A percentile compares a stretch with the other conserved stretches of the same genome.
Evolutionary conservation across 2,888 invertebrate genomes (phyloP).

Genomic region (Glyphotaelius pellucidus): DNA sequence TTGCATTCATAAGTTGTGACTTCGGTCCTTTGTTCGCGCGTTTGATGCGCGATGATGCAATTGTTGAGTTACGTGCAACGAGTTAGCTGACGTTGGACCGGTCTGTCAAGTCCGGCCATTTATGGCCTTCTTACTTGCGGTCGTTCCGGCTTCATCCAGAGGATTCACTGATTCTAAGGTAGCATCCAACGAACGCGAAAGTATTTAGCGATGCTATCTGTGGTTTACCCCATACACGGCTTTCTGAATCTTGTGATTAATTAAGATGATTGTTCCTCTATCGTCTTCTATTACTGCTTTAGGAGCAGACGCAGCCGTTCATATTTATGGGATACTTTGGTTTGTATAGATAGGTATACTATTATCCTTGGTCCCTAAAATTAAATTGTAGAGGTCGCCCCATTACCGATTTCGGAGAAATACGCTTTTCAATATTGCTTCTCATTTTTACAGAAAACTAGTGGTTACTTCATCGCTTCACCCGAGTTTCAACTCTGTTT

Average conservation of each 20-base stretch:
- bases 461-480: neutral
- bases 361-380: neutral
- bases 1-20: neutral
- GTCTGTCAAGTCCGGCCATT: conserved; percentile 47
- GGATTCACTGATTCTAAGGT: conserved; percentile 37
- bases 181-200: conserved; percentile 50
- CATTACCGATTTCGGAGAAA: neutral
- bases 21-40: neutral
- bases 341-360: neutral
- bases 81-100: conserved; percentile 40
- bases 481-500: neutral
- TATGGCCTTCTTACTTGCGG: conserved; percentile 37
- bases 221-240: conserved; percentile 12
- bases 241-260: neutral
- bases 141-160: conserved; percentile 40
- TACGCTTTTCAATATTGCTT: neutral
- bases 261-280: conserved; percentile 15
- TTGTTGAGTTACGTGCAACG: conserved; percentile 10
- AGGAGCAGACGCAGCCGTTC: neutral
- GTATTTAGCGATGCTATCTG: conserved; percentile 37
- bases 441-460: neutral
- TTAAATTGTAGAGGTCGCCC: neutral
- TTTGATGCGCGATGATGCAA: conserved; percentile 30
- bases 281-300: conserved; percentile 9
- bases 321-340: neutral